These are phyloP conservation scores for Amaurobius ferox DNA, from an alignment of 2,888 invertebrate genomes.

Conservation along the genomic window DNA sequence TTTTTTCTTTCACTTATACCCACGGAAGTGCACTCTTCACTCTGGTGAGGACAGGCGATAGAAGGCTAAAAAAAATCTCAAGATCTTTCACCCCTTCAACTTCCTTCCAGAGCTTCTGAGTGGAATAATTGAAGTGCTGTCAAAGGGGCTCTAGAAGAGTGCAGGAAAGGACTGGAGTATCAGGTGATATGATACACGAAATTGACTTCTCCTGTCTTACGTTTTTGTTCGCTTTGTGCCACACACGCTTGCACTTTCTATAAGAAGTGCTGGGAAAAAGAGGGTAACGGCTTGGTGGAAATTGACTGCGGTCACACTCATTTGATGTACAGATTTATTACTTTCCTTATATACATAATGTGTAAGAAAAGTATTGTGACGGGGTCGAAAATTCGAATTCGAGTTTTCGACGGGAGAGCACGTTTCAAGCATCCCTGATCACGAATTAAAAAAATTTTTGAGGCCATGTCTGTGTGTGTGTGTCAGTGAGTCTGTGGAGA, in stretches of 20 bases:
- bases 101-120: constrained; percentile 14
- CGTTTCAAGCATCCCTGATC: too few relatives aligned
- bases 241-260: neutral
- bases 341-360: too few relatives aligned
- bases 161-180: constrained; percentile 24
- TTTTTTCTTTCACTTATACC: constrained; percentile 11
- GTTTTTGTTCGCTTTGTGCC: neutral
- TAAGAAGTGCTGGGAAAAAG: neutral
- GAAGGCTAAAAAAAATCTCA: constrained; percentile 13
- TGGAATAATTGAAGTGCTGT: constrained; percentile 41
- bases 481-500: too few relatives aligned
- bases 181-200: constrained; percentile 28
- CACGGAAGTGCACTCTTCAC: constrained; percentile 7
- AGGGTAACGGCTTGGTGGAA: neutral
- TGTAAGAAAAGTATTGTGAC: too few relatives aligned
- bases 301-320: neutral
- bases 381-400: too few relatives aligned
- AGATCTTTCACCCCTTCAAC: neutral
- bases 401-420: too few relatives aligned
- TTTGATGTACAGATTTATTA: neutral
- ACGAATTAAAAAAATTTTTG: too few relatives aligned
- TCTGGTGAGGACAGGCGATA: neutral
- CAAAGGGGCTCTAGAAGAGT: constrained; percentile 23
- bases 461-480: too few relatives aligned
- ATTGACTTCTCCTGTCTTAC: constrained; percentile 49